A percentile compares a stretch with the other conserved stretches of the same genome.
These are phyloP conservation scores for Centropyge bicolor DNA, from an alignment of 2,797 vertebrate species.

Conservation along the genomic window DNA sequence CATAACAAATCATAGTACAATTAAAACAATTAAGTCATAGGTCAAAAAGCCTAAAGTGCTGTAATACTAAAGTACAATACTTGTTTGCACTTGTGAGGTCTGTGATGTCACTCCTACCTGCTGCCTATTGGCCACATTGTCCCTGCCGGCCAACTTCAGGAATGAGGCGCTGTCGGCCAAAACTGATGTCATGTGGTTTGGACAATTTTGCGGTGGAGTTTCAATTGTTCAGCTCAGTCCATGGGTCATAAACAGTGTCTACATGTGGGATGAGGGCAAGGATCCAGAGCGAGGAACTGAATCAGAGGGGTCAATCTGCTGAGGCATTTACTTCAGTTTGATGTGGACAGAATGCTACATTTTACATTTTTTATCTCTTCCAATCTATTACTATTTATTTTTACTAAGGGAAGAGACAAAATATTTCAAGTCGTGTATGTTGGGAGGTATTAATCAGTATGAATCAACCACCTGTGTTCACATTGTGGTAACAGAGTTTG, in stretches of 20 bases:
- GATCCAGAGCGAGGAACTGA: slow-evolving; percentile 16
- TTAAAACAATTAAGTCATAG: too few species aligned
- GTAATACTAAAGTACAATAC: neutral
- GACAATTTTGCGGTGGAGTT: slow-evolving; percentile 26
- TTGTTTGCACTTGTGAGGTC: slow-evolving; percentile 4
- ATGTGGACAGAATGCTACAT: neutral
- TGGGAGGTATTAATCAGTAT: neutral
- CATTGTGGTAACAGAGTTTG: neutral
- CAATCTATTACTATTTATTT: too few species aligned
- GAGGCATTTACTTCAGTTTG: neutral
- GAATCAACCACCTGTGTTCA: neutral
- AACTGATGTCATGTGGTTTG: slow-evolving; percentile 62
- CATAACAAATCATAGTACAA: too few species aligned
- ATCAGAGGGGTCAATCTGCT: slow-evolving; percentile 4
- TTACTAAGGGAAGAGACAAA: neutral
- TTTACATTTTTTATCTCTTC: slow-evolving; percentile 9
- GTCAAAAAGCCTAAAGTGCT: neutral
- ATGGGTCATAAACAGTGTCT: slow-evolving; percentile 36
- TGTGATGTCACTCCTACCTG: slow-evolving; percentile 36
- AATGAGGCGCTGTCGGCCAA: slow-evolving; percentile 11
- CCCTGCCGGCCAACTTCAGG: slow-evolving; percentile 2
- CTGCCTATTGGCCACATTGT: slow-evolving; percentile 17
- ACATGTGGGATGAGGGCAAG: slow-evolving; percentile 16
- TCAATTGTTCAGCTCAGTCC: slow-evolving; percentile 40
- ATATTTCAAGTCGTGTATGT: neutral